Base-by-base conservation (phyloP, 2,888 invertebrate species). In the Sisyra nigra region DNA sequence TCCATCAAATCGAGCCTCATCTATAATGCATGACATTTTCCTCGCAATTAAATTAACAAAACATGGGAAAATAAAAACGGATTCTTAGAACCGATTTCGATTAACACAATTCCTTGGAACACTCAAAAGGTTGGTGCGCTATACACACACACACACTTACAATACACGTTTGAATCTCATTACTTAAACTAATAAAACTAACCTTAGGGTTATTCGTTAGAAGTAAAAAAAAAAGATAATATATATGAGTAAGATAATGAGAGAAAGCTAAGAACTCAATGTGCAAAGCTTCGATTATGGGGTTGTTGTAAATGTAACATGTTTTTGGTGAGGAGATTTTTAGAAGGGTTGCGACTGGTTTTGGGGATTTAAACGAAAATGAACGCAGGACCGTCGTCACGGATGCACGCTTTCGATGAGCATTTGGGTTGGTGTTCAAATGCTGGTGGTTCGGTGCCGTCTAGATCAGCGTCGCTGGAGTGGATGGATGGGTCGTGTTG, bases 401-500 rank as follows among this genome's bases (percentile, higher is more conserved):
- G 45, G 42, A 57, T 54, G 51, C 63, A 63, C 10, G 54, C 54
- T 40, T 54, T 55, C 11, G 54, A 49, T 19, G 53, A 48, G 51
- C 62, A 63, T 18, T 54, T 51, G 40, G 54, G 53, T 38, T 43
- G 37, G 9, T 31, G 18, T n/a, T 40, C 19, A n/a, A 39, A 43
- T 9, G 30, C 35, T 33, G 38, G 31, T 7, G 34, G 35, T 38
- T 34, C 58, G 59, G 50, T 57, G 57, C 42, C 54, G 7, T 24
- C 24, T 7, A 24, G 24, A 24, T 24, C 24, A 3, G 24, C 24
- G 7, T 24, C 24, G 24, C 24, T 7, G 24, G 24, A 24, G 53
- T 46, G 61, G 61, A 46, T 65, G 65, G 0, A 60, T 58, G 44
- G 54, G 2, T 56, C 61, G 1, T 68, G 57, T 47, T 65, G 66